These are phyloP conservation scores for Hydrozoanthus tunicans DNA, from an alignment of 64 coral and sea anemone genomes.

Conservation along the genomic window DNA sequence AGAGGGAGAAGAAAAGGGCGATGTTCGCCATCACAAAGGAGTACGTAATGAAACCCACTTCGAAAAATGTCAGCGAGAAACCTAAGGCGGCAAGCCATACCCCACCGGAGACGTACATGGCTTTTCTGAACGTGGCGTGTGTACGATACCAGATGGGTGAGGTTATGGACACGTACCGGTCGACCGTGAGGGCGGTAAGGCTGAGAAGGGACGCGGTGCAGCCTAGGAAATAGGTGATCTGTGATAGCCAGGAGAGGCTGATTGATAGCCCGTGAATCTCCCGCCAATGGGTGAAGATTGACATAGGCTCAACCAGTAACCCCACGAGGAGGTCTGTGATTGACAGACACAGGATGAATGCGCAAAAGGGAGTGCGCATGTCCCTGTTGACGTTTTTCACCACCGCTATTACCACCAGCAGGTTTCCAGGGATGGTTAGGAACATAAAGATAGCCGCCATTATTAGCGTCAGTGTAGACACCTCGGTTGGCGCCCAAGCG, in stretches of 20 bases:
- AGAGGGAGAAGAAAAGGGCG: slow-evolving; percentile 58
- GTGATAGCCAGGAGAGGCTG: slow-evolving; percentile 74
- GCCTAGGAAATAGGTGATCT: slow-evolving; percentile 84
- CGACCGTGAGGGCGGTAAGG: slow-evolving; percentile 76
- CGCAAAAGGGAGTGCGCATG: slow-evolving; percentile 71
- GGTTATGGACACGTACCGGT: slow-evolving; percentile 78
- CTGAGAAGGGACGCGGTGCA: slow-evolving; percentile 86
- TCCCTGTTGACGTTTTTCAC: slow-evolving; percentile 65
- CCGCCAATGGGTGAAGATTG: slow-evolving; percentile 69
- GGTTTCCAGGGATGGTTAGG: slow-evolving; percentile 76
- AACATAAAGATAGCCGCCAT: slow-evolving; percentile 64
- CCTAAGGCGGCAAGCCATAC: slow-evolving; percentile 74
- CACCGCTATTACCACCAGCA: slow-evolving; percentile 78
- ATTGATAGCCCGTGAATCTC: slow-evolving; percentile 63
- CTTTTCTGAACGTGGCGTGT: slow-evolving; percentile 56
- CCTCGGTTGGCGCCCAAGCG: slow-evolving; percentile 71
- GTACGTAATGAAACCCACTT: slow-evolving; percentile 87
- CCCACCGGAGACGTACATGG: slow-evolving; percentile 12
- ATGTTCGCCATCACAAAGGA: slow-evolving; percentile 92
- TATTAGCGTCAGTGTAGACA: slow-evolving; percentile 64
- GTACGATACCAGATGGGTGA: slow-evolving; percentile 80
- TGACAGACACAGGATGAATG: slow-evolving; percentile 71
- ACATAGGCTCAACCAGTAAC: slow-evolving; percentile 81
- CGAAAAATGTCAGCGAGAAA: slow-evolving; percentile 73
- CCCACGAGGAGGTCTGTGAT: slow-evolving; percentile 82